A percentile compares a stretch with the other conserved stretches of the same genome.
Conservation (phyloP, 2,888 invertebrate species). For the Acleris holmiana region DNA sequence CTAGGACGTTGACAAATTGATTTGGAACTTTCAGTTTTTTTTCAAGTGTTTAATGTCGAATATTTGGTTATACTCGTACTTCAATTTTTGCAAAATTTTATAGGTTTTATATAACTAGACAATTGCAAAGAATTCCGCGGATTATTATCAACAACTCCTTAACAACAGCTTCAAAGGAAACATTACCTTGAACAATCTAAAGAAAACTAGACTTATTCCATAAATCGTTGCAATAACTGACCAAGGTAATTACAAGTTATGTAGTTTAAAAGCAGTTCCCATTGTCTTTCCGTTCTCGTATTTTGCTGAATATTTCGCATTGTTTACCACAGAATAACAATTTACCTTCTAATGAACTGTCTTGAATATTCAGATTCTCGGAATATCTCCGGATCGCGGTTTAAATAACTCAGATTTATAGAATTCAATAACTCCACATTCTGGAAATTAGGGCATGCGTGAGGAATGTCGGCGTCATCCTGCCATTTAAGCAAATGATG, state of each 20-base stretch:
- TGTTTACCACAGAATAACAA: constrained; percentile 34
- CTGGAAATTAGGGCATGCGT: neutral
- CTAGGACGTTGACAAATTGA: neutral
- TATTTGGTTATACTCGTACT: too few species aligned
- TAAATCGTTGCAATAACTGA: constrained; percentile 29
- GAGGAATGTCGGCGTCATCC: neutral
- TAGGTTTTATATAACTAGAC: too few species aligned
- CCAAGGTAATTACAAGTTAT: constrained; percentile 36
- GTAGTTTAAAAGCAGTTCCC: constrained; percentile 34
- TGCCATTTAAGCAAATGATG: neutral
- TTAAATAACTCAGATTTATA: constrained; percentile 25
- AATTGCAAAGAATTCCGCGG: too few species aligned
- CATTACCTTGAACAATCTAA: constrained; percentile 1
- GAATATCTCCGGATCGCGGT: constrained; percentile 23
- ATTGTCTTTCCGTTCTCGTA: constrained; percentile 31
- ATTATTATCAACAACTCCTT: too few species aligned
- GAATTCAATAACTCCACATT: constrained; percentile 28
- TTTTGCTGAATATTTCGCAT: constrained; percentile 33
- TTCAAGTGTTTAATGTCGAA: too few species aligned
- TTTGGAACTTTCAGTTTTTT: too few species aligned
- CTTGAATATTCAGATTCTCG: constrained; percentile 24
- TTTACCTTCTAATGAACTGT: constrained; percentile 33
- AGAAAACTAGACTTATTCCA: constrained; percentile 12
- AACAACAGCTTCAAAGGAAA: neutral
- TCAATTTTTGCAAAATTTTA: too few species aligned